A percentile compares a stretch with the other conserved stretches of the same genome.
These are phyloP conservation scores for Drosophila diplacantha DNA, from an alignment of 2,888 invertebrate genomes.

Conservation along the genomic window DNA sequence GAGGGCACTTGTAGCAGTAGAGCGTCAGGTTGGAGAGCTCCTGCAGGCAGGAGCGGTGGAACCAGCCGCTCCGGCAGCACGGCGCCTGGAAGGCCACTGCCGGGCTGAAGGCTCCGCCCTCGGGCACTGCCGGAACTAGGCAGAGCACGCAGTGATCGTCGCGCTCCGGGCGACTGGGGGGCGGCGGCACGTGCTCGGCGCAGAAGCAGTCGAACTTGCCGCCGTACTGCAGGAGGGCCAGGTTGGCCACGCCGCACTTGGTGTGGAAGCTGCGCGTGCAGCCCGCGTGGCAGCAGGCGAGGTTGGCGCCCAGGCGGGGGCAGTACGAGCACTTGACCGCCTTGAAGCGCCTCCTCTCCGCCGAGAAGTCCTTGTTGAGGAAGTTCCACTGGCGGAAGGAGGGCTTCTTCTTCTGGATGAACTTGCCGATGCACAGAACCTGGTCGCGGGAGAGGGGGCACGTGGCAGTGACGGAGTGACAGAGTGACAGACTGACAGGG, in stretches of 20 bases:
- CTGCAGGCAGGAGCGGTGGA: not conserved
- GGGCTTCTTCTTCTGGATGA: not conserved
- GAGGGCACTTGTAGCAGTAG: not conserved
- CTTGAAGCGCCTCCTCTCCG: not conserved
- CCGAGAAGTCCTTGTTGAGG: not conserved
- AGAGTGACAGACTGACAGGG: no score
- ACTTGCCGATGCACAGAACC: not conserved
- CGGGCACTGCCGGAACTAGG: not conserved
- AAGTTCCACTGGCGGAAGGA: not conserved
- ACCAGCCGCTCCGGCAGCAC: slow-evolving; percentile 1
- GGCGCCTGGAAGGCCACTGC: not conserved
- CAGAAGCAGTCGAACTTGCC: not conserved
- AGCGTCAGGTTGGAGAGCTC: accelerated
- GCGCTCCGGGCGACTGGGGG: accelerated
- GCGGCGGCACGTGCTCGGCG: not conserved
- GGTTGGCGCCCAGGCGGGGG: not conserved
- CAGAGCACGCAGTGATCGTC: not conserved
- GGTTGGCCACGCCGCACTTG: not conserved
- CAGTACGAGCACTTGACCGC: not conserved
- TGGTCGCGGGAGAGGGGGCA: not conserved
- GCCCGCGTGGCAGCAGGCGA: not conserved
- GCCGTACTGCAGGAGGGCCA: not conserved
- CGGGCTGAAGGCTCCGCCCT: not conserved
- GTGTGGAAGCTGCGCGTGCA: not conserved
- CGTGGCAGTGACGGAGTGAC: no score